These are phyloP conservation scores for Philaethria dido DNA, from an alignment of 2,888 invertebrate species.

Conservation along the genomic window DNA sequence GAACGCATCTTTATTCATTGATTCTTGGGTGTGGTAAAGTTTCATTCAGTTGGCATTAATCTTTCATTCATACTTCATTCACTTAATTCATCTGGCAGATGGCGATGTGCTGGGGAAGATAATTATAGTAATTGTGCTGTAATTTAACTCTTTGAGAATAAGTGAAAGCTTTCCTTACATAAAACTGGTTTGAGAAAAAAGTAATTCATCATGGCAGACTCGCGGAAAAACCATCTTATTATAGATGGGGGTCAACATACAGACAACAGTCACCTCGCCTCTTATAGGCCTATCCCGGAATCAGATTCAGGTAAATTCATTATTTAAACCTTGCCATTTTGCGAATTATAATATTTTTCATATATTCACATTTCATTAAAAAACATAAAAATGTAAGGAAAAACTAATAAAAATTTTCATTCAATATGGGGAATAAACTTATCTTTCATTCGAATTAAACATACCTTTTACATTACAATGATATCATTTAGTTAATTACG, in stretches of 20 bases:
- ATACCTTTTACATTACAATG: conserved; percentile 26
- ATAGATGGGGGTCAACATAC: conserved; percentile 79
- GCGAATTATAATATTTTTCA: neutral
- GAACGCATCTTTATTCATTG: conserved; percentile 22
- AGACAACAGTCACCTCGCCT: conserved; percentile 75
- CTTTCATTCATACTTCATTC: conserved; percentile 21
- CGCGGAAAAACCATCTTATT: conserved; percentile 72
- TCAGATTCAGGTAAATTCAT: conserved; percentile 78
- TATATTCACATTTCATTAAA: neutral
- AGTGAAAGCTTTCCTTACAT: conserved; percentile 32
- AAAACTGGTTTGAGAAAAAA: conserved; percentile 38
- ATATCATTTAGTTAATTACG: neutral
- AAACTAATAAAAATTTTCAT: neutral
- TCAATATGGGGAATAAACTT: neutral
- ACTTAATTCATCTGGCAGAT: conserved; percentile 19
- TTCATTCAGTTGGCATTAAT: neutral
- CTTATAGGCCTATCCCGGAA: conserved; percentile 85
- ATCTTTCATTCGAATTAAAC: neutral
- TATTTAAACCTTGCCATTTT: neutral
- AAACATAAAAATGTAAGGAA: neutral
- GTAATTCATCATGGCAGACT: conserved; percentile 67
- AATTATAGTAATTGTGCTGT: conserved; percentile 27
- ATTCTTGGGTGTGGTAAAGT: conserved; percentile 31
- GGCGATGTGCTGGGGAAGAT: conserved; percentile 27
- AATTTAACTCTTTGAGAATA: conserved; percentile 30